These are phyloP conservation scores for Ailurus styani DNA, from an alignment of 2,113 vertebrate species.

Conservation along the genomic window DNA sequence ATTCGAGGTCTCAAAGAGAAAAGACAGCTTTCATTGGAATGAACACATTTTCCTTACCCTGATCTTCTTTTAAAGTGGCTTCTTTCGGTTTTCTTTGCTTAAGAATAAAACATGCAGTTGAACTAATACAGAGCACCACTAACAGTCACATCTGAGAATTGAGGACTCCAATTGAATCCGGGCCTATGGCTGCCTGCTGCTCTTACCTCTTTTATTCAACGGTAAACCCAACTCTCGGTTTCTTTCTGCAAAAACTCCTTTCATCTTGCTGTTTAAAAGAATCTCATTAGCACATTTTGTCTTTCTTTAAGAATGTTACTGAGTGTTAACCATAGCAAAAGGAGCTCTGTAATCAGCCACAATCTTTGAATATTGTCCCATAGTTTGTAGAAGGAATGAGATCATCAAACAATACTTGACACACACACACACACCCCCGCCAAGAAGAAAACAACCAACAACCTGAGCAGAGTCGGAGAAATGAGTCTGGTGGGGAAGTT, in stretches of 20 bases:
- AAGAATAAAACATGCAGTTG: background rate
- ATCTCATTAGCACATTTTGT: slow-evolving; percentile 75
- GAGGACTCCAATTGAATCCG: background rate
- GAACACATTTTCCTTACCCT: background rate
- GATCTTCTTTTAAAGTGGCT: slow-evolving; percentile 13
- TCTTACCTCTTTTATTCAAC: slow-evolving; percentile 33
- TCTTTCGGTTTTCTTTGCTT: slow-evolving; percentile 32
- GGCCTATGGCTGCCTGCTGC: slow-evolving; percentile 13
- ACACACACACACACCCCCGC: background rate
- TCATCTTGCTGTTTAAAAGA: slow-evolving; percentile 58
- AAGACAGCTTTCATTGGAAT: background rate
- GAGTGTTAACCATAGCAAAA: slow-evolving; percentile 28
- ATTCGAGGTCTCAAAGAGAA: background rate
- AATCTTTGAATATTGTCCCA: background rate
- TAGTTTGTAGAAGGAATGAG: background rate
- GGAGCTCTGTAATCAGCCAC: slow-evolving; percentile 25
- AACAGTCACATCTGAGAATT: slow-evolving; percentile 21
- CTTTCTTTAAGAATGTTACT: slow-evolving; percentile 46
- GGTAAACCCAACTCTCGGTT: slow-evolving; percentile 47
- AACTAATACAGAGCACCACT: background rate
- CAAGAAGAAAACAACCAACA: background rate
- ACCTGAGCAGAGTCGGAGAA: background rate
- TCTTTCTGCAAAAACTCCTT: slow-evolving; percentile 58
- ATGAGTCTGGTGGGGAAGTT: background rate
- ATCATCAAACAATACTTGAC: slow-evolving; percentile 15